Percentiles rank a stretch among this genome's conserved stretches.
phyloP scores from a whole-genome alignment of 2,113 vertebrate species.

The Coturnix japonica region DNA sequence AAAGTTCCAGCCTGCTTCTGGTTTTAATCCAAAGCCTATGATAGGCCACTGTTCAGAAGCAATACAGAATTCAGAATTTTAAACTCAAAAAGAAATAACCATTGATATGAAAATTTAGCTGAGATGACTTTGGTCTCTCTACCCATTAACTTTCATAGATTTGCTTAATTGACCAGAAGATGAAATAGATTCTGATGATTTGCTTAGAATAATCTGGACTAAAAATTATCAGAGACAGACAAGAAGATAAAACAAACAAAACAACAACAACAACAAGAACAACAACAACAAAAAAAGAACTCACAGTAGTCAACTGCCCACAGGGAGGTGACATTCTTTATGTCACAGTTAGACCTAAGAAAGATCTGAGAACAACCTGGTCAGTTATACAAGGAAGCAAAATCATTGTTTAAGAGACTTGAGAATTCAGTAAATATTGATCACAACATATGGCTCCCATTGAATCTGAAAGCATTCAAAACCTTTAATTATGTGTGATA shows the following conservation, averaged over 20 bases:
- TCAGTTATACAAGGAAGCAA: not conserved
- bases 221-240: not conserved
- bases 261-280: too few relatives aligned
- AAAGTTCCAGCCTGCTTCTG: not conserved
- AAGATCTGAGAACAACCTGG: not conserved
- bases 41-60: not conserved
- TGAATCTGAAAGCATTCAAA: not conserved
- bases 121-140: not conserved
- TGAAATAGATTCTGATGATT: not conserved
- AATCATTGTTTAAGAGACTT: not conserved
- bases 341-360: not conserved
- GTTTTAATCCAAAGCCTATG: not conserved
- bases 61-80: not conserved
- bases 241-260: not conserved
- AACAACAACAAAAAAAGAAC: too few relatives aligned
- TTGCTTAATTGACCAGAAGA: not conserved
- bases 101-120: not conserved
- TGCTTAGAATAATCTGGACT: not conserved
- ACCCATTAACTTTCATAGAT: not conserved
- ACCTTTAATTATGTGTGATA: not conserved
- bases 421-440: rapidly evolving
- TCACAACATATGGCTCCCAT: not conserved
- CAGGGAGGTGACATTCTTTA: not conserved
- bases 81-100: not conserved
- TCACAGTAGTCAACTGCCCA: not conserved